phyloP scores from a whole-genome alignment of 2,888 invertebrate genomes.

The Antheraea yamamai region DNA sequence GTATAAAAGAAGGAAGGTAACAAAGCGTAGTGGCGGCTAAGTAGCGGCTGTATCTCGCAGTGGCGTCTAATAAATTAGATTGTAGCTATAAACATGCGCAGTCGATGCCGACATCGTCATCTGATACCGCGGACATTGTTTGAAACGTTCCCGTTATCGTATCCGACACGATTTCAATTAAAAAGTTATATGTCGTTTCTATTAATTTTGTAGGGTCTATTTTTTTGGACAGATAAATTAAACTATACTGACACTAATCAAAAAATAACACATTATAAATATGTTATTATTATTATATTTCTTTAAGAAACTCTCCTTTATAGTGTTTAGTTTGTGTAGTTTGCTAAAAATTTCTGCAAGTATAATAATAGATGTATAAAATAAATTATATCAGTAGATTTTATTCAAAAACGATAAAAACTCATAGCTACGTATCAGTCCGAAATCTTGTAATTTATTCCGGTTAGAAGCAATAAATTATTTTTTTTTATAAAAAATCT shows the following conservation, averaged over 20 bases:
- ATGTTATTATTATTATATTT: no score
- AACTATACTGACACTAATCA: no score
- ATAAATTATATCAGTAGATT: background rate
- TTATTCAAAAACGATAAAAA: background rate
- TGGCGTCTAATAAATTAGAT: slow-evolving; percentile 69
- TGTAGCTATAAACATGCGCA: slow-evolving; percentile 65
- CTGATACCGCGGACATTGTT: slow-evolving; percentile 64
- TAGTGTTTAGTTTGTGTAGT: no score
- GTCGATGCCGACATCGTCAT: slow-evolving; percentile 60
- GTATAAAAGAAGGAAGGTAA: slow-evolving; percentile 12
- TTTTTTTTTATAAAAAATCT: no score
- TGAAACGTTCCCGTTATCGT: slow-evolving; percentile 35
- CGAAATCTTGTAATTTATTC: background rate
- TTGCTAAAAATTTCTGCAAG: no score
- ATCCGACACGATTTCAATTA: slow-evolving; percentile 26
- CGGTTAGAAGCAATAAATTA: background rate
- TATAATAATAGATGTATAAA: no score
- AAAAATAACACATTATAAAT: no score
- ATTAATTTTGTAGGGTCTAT: background rate
- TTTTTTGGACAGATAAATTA: background rate
- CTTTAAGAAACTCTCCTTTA: no score
- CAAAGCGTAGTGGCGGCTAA: slow-evolving; percentile 28
- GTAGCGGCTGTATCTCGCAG: slow-evolving; percentile 42
- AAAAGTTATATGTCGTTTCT: background rate
- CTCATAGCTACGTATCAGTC: background rate